Conservation (phyloP, 2,888 invertebrate species). For the Xanthorhoe designata region DNA sequence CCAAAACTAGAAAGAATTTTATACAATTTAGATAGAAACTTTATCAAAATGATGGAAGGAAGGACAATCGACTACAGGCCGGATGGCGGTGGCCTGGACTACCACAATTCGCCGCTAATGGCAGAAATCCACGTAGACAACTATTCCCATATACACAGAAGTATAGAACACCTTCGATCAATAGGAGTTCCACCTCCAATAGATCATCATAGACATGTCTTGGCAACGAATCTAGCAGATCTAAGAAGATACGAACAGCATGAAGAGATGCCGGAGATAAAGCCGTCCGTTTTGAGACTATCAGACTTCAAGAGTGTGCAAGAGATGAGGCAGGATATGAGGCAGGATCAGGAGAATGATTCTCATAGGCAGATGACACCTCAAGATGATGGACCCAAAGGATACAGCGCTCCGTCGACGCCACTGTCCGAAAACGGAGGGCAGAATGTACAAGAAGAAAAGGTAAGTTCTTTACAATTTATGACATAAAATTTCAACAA, state of each 20-base stretch:
- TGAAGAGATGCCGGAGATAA: conserved; percentile 81
- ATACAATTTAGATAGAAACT: conserved; percentile 79
- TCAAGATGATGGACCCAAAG: conserved; percentile 79
- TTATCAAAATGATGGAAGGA: conserved; percentile 84
- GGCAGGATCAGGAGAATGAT: conserved; percentile 81
- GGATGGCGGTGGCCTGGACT: conserved; percentile 87
- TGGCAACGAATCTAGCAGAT: conserved; percentile 79
- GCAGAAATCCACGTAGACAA: conserved; percentile 89
- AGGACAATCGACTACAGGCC: conserved; percentile 83
- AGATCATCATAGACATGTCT: conserved; percentile 75
- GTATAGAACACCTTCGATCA: conserved; percentile 87
- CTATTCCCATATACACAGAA: conserved; percentile 87
- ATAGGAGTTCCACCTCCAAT: conserved; percentile 84
- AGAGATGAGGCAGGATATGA: conserved; percentile 76
- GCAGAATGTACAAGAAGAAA: conserved; percentile 79
- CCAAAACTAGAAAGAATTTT: conserved; percentile 73
- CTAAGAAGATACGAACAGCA: conserved; percentile 81
- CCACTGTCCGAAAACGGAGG: conserved; percentile 82
- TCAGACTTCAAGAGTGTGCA: conserved; percentile 81
- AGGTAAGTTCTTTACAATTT: conserved; percentile 63
- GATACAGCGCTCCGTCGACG: conserved; percentile 82
- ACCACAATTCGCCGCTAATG: conserved; percentile 88
- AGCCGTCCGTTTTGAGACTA: conserved; percentile 81
- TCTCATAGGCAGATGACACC: conserved; percentile 77
- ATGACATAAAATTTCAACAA: neutral